Base-by-base conservation (phyloP, 2,797 vertebrate species). In the Paramormyrops hopkinsi region DNA sequence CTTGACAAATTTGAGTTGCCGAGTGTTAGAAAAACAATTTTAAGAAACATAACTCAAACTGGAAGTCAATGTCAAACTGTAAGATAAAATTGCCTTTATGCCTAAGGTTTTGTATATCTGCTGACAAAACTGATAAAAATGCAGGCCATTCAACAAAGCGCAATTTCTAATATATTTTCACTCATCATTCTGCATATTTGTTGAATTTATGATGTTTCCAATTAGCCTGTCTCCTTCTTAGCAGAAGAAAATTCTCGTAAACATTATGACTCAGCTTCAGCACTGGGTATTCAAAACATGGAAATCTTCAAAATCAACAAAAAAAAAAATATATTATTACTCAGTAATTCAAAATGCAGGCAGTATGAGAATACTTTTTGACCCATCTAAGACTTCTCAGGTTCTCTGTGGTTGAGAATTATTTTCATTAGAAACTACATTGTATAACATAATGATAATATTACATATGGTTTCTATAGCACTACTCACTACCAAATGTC, bases 11-110 rank as follows among this genome's bases (percentile, higher is more conserved):
- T 8, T 41, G 37, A 44, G 37, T 44, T 79, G 37, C 41, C 37
- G 19, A 44, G 73, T 79, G 41, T 44, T 44, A n/a, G 73, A 44
- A n/a, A 44, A 41, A 44, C 37, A 79, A 79, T 79, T 79, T 79
- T 79, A 79, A 79, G 73, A 79, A 44, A 79, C 37, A 79, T 79
- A 79, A 79, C 73, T 79, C 73, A 79, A 44, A n/a, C 29, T 79
- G 73, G 73, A 79, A 44, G 37, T 79, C 37, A 12, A 41, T 44
- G 73, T 79, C 73, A 79, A 41, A 79, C 41, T 44, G 73, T 44
- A 79, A 44, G 17, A 6, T 44, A 79, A 44, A 79, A 79, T 79
- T 79, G 37, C 73, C 37, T 79, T 44, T 6, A 79, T 41, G 5
- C 17, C 19, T 44, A 79, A 79, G 73, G 73, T n/a, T 79, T 44